These are phyloP conservation scores for Penaeus monodon DNA, from an alignment of 2,888 invertebrate species.

Conservation along the genomic window DNA sequence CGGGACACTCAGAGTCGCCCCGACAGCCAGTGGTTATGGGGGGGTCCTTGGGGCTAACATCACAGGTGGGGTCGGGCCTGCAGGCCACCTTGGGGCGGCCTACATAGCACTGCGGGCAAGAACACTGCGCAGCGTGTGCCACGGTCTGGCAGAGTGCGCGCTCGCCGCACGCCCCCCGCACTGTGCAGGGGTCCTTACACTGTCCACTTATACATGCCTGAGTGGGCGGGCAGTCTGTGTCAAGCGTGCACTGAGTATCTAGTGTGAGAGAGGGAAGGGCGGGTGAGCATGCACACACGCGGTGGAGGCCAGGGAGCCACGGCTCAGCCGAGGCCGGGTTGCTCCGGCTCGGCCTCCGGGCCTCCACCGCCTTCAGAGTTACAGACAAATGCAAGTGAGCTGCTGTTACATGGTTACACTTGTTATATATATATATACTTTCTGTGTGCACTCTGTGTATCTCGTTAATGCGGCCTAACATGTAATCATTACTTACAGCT, in stretches of 20 bases:
- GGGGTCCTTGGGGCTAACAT: conserved; percentile 72
- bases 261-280: conserved; percentile 70
- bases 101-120: conserved; percentile 81
- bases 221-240: conserved; percentile 68
- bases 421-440: too few relatives aligned
- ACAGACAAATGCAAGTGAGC: conserved; percentile 54
- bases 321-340: too few relatives aligned
- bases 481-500: too few relatives aligned
- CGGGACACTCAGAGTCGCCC: conserved; percentile 80
- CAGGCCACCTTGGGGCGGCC: conserved; percentile 77
- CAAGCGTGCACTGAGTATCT: conserved; percentile 68
- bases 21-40: conserved; percentile 76
- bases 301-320: conserved; percentile 13
- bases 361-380: conserved; percentile 15
- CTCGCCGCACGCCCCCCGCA: conserved; percentile 87
- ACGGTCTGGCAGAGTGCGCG: conserved; percentile 88
- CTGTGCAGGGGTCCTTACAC: conserved; percentile 75
- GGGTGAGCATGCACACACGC: conserved; percentile 63
- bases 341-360: too few relatives aligned
- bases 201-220: conserved; percentile 68
- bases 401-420: conserved; percentile 35
- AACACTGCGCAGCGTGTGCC: conserved; percentile 86
- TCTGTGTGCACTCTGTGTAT: too few relatives aligned
- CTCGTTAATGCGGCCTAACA: too few relatives aligned
- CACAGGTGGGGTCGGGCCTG: conserved; percentile 83